Base-by-base conservation (phyloP, 2,888 invertebrate genomes). In the Callimorpha dominula region DNA sequence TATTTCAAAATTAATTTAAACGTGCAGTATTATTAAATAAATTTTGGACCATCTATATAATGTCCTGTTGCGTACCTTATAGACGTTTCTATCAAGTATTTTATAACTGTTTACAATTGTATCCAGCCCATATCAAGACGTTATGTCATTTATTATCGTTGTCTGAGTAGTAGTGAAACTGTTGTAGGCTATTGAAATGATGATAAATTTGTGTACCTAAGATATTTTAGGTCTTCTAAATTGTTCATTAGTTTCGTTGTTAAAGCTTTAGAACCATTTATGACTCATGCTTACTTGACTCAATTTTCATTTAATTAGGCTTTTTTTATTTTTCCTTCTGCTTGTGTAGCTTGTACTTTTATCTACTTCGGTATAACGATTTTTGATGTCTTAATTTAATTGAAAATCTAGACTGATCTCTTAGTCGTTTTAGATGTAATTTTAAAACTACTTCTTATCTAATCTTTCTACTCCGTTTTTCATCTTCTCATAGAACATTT, bases 41-140 rank as follows among this genome's bases (percentile, higher is more conserved):
- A 85, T 78, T 71, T 70, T 83, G 85, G 87, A 85, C 85, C 86
- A 83, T 82, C 87, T 86, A 87, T 85, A 78, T 84, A 73, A 82
- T 88, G 90, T 89, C 89, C 90, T 88, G 86, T 82, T 85, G 82
- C 80, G 85, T 88, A 88, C 86, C 87, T 89, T 87, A 84, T 86
- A 87, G 85, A 86, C 72, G 79, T 84, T 83, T 85, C 77, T 83
- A 80, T 83, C 81, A 81, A 78, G 84, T 88, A 87, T 92, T 92
- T 93, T 92, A 90, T 91, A 92, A 83, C 86, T 87, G 82, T 93
- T 90, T 92, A 92, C 89, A 90, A 31, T 31, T 89, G 86, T 90
- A 86, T 85, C 82, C 86, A 88, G 83, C 86, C 90, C 93, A 93
- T 94, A 94, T 93, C 93, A 91, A 86, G 78, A 82, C 83, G 83